Base-by-base conservation (phyloP, 2,113 vertebrate species). In the Poeciliopsis prolifica region DNA sequence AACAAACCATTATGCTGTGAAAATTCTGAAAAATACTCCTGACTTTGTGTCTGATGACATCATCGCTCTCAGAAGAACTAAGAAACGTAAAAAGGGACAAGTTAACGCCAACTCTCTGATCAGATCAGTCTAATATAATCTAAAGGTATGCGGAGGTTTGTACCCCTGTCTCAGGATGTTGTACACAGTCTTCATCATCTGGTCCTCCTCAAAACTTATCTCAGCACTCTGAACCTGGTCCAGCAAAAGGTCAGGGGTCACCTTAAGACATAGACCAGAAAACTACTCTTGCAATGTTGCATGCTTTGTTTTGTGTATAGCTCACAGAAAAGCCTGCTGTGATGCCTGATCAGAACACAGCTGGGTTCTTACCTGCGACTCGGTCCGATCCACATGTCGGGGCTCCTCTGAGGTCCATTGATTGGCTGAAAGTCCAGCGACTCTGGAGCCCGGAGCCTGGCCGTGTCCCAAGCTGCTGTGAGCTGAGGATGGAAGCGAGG, bases 241-340 rank as follows among this genome's bases (percentile, higher is more conserved):
- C 85, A 95, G 93, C 87, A 99, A 93, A 80, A 98, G 96, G 91
- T 98, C 97, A 51, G 97, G 97, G 31, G 96, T 97, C 75, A 96
- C 96, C 94, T 99, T 96, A 63, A 96, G 78, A 89, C 83, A 91
- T 68, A 93, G 92, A 89, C 80, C 70, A 72, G 78, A 90, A 84
- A 80, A 84, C 78, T 22, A 26, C 60, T 83, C 78, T 83, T 79
- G 84, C 84, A 81, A 83, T 75, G 63, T 67, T 60, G 80, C 73
- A 76, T 78, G 74, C 77, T 60, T 44, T 48, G 67, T 33, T 2
- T 44, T 60, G 63, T 75, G 63, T 54, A 22, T 37, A 70, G 51
- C 48, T 30, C 7, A 68, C 37, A 74, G 31, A 65, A 68, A 40
- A 60, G 70, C 58, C 29, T 29, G 61, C 13, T 62, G 61, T 33